Percentiles rank a stretch among this genome's conserved stretches.
phyloP scores from a whole-genome alignment of 1,140 invertebrate species.

The Drosophila ambigua region DNA sequence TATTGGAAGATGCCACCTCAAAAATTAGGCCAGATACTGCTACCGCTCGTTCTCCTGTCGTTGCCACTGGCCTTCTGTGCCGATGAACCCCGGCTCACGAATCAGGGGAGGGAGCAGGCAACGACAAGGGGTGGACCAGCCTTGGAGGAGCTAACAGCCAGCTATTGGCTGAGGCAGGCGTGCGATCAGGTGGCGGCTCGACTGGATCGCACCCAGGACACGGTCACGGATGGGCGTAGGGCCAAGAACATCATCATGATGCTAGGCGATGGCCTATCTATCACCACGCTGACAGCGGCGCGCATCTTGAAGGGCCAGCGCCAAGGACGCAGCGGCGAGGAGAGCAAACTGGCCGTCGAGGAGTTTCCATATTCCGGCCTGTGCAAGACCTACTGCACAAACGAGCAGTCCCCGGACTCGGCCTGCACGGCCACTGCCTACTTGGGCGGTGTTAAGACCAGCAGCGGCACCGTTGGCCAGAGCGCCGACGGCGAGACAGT shows the following conservation, averaged over 20 bases:
- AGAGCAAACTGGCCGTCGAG: slow-evolving; percentile 89
- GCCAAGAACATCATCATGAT: slow-evolving; percentile 91
- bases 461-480: slow-evolving; percentile 87
- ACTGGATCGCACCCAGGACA: slow-evolving; percentile 11
- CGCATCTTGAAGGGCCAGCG: slow-evolving; percentile 88
- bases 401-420: slow-evolving; percentile 92
- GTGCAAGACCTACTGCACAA: slow-evolving; percentile 88
- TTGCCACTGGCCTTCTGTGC: neutral
- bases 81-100: no score
- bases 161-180: slow-evolving; percentile 57
- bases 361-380: slow-evolving; percentile 89
- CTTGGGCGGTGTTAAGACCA: slow-evolving; percentile 89
- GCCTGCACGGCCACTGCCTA: slow-evolving; percentile 90
- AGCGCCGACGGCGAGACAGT: slow-evolving; percentile 86
- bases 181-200: slow-evolving; percentile 48
- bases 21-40: neutral
- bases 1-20: no score
- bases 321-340: slow-evolving; percentile 86
- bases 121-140: neutral
- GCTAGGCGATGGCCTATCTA: slow-evolving; percentile 91
- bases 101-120: no score
- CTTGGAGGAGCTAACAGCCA: slow-evolving; percentile 28
- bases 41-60: neutral
- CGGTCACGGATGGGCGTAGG: slow-evolving; percentile 12
- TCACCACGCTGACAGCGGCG: slow-evolving; percentile 88